A percentile compares a stretch with the other conserved stretches of the same genome.
Evolutionary conservation across 2,888 invertebrate species (phyloP).

Genomic region (Phortica okadai): DNA sequence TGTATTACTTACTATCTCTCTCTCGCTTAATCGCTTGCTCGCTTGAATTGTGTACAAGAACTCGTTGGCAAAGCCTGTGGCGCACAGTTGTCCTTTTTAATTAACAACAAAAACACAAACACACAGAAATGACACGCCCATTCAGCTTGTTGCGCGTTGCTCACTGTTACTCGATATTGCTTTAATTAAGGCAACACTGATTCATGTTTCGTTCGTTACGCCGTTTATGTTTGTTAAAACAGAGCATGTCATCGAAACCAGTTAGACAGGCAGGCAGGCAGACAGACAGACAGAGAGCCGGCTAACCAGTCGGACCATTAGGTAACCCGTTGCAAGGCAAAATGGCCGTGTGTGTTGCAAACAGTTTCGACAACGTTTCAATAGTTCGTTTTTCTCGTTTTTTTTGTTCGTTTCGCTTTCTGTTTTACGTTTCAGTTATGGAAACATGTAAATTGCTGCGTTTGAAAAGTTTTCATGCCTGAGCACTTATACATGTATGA

Average conservation of each 20-base stretch:
- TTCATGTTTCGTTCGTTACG: too few species aligned
- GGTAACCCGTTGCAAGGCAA: slow-evolving; percentile 46
- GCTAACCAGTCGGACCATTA: neutral
- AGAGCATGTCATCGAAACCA: neutral
- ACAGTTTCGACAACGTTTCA: slow-evolving; percentile 33
- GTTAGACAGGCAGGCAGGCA: neutral
- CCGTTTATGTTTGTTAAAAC: neutral
- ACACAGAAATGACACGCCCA: neutral
- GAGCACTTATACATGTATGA: neutral
- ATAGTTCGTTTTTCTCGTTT: neutral
- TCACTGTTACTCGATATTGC: neutral
- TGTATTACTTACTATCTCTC: neutral
- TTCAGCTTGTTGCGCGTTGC: neutral
- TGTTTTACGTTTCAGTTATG: too few species aligned
- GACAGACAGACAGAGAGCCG: neutral
- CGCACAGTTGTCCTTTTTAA: slow-evolving; percentile 30
- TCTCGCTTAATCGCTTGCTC: neutral
- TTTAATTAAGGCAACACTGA: neutral
- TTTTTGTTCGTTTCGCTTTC: too few species aligned
- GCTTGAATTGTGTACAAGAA: neutral
- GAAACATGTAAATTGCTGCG: too few species aligned
- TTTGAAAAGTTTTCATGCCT: too few species aligned
- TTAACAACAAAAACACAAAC: slow-evolving; percentile 20
- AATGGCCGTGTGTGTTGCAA: slow-evolving; percentile 18
- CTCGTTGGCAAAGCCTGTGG: slow-evolving; percentile 18